phyloP scores from a whole-genome alignment of 2,797 vertebrate species.

The Semotilus atromaculatus region DNA sequence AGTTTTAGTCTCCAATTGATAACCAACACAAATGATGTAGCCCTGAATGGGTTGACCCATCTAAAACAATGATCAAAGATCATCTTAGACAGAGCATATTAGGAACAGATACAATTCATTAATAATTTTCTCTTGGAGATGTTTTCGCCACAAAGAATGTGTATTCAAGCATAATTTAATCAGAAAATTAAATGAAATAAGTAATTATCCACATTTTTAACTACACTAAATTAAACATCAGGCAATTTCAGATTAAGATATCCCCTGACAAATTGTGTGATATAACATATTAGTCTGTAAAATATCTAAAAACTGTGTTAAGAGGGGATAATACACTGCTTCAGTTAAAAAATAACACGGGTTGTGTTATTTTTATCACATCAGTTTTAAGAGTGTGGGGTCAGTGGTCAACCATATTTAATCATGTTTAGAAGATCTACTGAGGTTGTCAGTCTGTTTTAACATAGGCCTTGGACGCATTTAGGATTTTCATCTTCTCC shows the following conservation, averaged over 20 bases:
- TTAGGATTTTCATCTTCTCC: conserved; percentile 87
- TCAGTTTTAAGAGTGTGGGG: background rate
- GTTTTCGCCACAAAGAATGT: background rate
- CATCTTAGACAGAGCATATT: background rate
- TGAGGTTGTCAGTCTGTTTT: background rate
- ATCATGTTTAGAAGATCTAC: background rate
- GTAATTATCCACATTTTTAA: too few species aligned
- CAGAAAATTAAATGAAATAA: background rate
- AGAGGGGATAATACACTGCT: background rate
- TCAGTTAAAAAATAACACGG: background rate
- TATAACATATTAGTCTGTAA: too few species aligned
- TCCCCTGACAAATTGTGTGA: background rate
- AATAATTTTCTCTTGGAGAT: background rate
- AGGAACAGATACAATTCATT: background rate
- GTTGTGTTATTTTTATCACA: background rate
- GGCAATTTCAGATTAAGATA: too few species aligned
- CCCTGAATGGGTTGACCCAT: background rate
- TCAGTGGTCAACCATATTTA: background rate
- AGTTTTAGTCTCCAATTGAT: conserved; percentile 49
- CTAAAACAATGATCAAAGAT: background rate
- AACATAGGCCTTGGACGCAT: conserved; percentile 71
- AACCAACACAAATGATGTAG: conserved; percentile 54
- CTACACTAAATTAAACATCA: too few species aligned
- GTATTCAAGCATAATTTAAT: background rate
- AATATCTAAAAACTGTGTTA: background rate